Conservation (phyloP, 53 echinoderm and acorn worm species). For the Glandiceps talaboti region DNA sequence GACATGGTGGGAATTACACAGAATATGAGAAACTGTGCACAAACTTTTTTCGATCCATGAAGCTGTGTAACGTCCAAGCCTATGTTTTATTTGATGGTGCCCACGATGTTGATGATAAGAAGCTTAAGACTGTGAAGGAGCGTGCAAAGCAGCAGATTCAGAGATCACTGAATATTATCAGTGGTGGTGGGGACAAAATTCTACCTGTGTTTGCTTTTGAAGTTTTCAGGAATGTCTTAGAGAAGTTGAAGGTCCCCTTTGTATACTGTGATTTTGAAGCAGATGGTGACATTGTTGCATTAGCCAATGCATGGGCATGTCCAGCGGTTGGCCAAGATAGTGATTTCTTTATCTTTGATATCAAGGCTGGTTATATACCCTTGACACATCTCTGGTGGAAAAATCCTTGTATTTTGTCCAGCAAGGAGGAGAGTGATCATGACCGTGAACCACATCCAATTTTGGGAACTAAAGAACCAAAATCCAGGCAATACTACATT, state of each 20-base stretch:
- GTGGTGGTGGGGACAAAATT: conserved; percentile 22
- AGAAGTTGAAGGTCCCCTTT: conserved; percentile 37
- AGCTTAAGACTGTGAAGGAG: conserved; percentile 38
- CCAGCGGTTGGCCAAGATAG: conserved; percentile 74
- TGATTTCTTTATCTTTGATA: conserved; percentile 75
- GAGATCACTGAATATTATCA: conserved; percentile 16
- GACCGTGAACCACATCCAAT: not conserved
- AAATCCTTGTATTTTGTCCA: conserved; percentile 5
- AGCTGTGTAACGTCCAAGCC: conserved; percentile 34
- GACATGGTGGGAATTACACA: conserved; percentile 71
- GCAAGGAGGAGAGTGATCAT: not conserved
- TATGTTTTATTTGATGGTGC: conserved; percentile 82
- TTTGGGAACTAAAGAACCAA: not conserved
- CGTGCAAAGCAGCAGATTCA: conserved; percentile 34
- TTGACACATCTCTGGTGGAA: conserved; percentile 40
- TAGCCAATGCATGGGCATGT: conserved; percentile 70
- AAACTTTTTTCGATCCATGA: conserved; percentile 40
- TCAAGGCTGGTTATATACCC: conserved; percentile 72
- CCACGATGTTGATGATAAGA: conserved; percentile 66
- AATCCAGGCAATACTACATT: not conserved
- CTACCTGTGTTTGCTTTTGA: conserved; percentile 24
- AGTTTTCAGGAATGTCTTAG: conserved; percentile 44
- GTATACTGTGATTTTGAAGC: conserved; percentile 81
- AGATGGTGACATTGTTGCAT: conserved; percentile 53
- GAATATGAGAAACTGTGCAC: conserved; percentile 30